phyloP scores from a whole-genome alignment of 2,797 vertebrate species.

The Rhynchonycteris naso region DNA sequence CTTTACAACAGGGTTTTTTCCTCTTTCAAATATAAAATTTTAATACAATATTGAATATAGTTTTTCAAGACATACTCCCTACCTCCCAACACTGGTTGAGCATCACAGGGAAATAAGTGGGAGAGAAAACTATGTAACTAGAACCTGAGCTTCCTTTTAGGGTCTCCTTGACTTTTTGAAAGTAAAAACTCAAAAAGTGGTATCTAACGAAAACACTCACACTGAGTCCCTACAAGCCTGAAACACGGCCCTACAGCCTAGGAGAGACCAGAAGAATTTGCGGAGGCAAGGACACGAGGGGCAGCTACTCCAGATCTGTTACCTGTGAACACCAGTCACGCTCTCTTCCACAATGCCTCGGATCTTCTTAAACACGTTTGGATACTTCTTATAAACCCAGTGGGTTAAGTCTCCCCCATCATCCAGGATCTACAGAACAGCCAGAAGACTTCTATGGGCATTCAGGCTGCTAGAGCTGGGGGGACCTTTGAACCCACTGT shows the following conservation, averaged over 20 bases:
- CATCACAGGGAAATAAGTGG: constrained; percentile 64
- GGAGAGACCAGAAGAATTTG: constrained; percentile 61
- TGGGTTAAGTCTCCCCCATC: constrained; percentile 98
- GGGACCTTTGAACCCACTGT: constrained; percentile 77
- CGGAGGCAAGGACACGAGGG: constrained; percentile 78
- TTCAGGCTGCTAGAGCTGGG: constrained; percentile 77
- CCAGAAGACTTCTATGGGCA: constrained; percentile 79
- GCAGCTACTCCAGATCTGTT: constrained; percentile 80
- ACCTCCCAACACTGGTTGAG: constrained; percentile 45
- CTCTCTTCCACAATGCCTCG: constrained; percentile 99
- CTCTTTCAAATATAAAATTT: constrained; percentile 65
- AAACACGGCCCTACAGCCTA: constrained; percentile 61
- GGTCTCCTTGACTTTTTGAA: constrained; percentile 52
- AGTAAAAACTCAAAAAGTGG: constrained; percentile 21
- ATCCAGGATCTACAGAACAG: constrained; percentile 93
- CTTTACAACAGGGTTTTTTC: constrained; percentile 45
- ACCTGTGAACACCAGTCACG: constrained; percentile 99
- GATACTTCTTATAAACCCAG: constrained; percentile 99
- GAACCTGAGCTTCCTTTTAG: constrained; percentile 51
- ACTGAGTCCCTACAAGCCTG: constrained; percentile 23
- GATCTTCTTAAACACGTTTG: constrained; percentile 97
- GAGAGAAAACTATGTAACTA: constrained; percentile 60
- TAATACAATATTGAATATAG: constrained; percentile 58
- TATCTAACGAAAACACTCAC: constrained; percentile 62
- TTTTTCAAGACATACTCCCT: constrained; percentile 57